Percentiles rank a stretch among this genome's conserved stretches.
These are phyloP conservation scores for Planiliza haematocheilus DNA, from an alignment of 2,113 vertebrate genomes.

Conservation along the genomic window DNA sequence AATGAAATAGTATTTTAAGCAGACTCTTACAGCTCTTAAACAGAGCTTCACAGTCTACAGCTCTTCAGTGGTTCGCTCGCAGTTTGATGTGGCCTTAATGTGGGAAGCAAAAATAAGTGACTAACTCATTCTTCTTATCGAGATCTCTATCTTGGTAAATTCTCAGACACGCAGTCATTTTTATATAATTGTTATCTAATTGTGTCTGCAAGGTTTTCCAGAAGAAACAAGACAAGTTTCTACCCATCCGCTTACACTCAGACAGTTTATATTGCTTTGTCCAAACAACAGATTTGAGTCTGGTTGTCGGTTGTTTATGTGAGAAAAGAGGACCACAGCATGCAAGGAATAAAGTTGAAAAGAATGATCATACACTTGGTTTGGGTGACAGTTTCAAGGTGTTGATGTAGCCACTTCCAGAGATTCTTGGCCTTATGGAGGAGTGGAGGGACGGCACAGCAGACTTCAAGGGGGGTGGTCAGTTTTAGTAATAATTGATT, in stretches of 20 bases:
- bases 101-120: slow-evolving; percentile 15
- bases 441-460: not conserved
- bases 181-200: slow-evolving; percentile 1
- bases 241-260: not conserved
- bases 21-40: not conserved
- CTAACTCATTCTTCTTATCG: slow-evolving; percentile 3
- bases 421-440: slow-evolving; percentile 20
- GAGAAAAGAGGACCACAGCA: slow-evolving; percentile 8
- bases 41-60: not conserved
- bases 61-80: not conserved
- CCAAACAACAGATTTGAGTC: slow-evolving; percentile 40
- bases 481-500: not conserved
- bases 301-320: slow-evolving; percentile 26
- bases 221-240: not conserved
- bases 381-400: slow-evolving; percentile 20
- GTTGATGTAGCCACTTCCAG: slow-evolving; percentile 38
- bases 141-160: slow-evolving; percentile 9
- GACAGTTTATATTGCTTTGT: slow-evolving; percentile 24
- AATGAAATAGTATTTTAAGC: not conserved
- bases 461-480: too few species aligned
- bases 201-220: slow-evolving; percentile 18
- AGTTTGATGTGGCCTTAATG: not conserved
- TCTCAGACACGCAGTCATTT: slow-evolving; percentile 20
- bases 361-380: slow-evolving; percentile 27
- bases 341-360: slow-evolving; percentile 44